Conservation (phyloP, 2,888 invertebrate species). For the Dasypolia templi region DNA sequence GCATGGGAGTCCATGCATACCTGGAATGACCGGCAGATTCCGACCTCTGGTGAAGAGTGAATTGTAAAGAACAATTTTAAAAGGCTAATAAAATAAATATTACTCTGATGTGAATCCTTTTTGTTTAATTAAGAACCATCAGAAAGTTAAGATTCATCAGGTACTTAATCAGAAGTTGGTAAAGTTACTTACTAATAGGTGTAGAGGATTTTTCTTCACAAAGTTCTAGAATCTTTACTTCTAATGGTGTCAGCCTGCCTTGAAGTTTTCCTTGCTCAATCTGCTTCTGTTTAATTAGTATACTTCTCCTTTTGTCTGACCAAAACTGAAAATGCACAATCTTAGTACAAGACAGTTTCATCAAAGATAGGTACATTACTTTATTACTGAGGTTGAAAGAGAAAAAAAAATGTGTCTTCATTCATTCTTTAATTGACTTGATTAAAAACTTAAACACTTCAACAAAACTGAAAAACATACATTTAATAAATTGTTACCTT, state of each 20-base stretch:
- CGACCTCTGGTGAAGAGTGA: too few species aligned
- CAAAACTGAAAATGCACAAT: constrained; percentile 75
- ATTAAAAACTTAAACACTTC: background rate
- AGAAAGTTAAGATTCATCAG: too few species aligned
- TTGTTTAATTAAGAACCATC: too few species aligned
- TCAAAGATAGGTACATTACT: background rate
- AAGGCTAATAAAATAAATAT: constrained; percentile 1
- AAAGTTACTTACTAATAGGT: constrained; percentile 73
- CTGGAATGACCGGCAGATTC: too few species aligned
- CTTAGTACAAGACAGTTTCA: background rate
- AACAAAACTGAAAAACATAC: background rate
- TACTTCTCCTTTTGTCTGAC: constrained; percentile 82
- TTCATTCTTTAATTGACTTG: background rate
- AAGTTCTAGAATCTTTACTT: constrained; percentile 78
- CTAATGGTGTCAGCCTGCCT: constrained; percentile 74
- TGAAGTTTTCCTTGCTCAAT: constrained; percentile 78
- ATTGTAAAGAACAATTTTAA: background rate
- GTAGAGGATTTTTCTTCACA: constrained; percentile 70
- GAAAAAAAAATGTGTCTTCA: too few species aligned
- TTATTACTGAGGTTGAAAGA: background rate
- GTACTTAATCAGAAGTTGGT: background rate
- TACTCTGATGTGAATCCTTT: background rate
- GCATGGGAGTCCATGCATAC: too few species aligned
- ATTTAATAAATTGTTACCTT: constrained; percentile 73
- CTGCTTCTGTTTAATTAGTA: constrained; percentile 79